phyloP scores from a whole-genome alignment of 2,797 vertebrate species.

The Potorous gilbertii region DNA sequence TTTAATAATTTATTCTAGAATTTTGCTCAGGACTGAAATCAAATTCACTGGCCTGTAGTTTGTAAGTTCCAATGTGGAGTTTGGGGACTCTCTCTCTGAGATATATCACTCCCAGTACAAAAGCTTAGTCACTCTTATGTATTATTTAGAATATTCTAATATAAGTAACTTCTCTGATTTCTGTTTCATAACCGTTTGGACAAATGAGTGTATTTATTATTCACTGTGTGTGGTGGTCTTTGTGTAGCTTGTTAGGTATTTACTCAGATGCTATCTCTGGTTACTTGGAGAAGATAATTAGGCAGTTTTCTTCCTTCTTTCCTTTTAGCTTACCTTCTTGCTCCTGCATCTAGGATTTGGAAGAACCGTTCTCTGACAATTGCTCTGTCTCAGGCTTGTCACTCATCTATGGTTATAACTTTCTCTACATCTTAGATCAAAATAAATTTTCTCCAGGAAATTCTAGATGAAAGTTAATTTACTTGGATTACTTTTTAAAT shows the following conservation, averaged over 20 bases:
- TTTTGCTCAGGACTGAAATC: not conserved
- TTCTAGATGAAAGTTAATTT: not conserved
- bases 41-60: not conserved
- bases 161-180: not conserved
- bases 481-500: not conserved
- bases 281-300: not conserved
- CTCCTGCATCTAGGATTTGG: not conserved
- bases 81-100: not conserved
- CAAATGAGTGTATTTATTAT: not conserved
- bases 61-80: not conserved
- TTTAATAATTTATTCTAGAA: not conserved
- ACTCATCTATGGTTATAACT: not conserved
- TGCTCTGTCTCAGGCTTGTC: not conserved
- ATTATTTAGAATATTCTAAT: not conserved
- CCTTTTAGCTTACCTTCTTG: not conserved
- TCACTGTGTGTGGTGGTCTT: not conserved
- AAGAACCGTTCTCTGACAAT: not conserved
- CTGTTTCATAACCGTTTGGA: not conserved
- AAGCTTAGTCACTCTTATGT: not conserved
- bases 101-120: not conserved
- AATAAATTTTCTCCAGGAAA: not conserved
- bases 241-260: not conserved
- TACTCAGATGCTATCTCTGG: not conserved
- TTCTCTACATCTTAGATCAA: not conserved
- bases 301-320: not conserved